phyloP scores from a whole-genome alignment of 2,113 vertebrate species.

The Anoplopoma fimbria region DNA sequence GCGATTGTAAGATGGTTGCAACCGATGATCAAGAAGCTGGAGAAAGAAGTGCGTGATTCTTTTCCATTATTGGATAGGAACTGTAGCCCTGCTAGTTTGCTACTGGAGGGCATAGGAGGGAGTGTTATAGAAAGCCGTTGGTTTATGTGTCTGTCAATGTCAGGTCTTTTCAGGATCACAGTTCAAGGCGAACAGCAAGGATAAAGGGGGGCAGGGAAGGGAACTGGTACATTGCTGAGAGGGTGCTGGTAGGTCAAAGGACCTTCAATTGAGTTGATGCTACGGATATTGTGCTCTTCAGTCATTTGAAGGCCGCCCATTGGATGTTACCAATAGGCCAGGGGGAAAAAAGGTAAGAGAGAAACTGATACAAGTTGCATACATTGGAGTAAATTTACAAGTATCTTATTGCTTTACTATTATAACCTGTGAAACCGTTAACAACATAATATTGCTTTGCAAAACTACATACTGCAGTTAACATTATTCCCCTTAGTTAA shows the following conservation, averaged over 20 bases:
- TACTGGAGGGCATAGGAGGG: slow-evolving; percentile 55
- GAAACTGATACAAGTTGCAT: not conserved
- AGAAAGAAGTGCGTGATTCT: slow-evolving; percentile 44
- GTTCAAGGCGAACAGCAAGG: slow-evolving; percentile 68
- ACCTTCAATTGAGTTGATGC: slow-evolving; percentile 56
- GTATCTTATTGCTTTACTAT: not conserved
- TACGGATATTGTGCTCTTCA: slow-evolving; percentile 58
- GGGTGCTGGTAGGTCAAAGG: slow-evolving; percentile 68
- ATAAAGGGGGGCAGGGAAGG: slow-evolving; percentile 48
- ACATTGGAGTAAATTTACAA: not conserved
- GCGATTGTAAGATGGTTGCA: slow-evolving; percentile 50
- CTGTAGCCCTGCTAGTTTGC: slow-evolving; percentile 42
- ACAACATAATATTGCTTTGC: not conserved
- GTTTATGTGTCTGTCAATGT: slow-evolving; percentile 80
- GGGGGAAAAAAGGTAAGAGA: not conserved
- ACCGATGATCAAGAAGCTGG: slow-evolving; percentile 53
- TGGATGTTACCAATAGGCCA: slow-evolving; percentile 40
- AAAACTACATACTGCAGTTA: not conserved
- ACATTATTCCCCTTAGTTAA: not conserved
- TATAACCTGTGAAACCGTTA: not conserved
- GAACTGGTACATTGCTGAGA: slow-evolving; percentile 62
- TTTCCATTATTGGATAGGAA: slow-evolving; percentile 57
- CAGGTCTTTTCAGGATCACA: slow-evolving; percentile 75
- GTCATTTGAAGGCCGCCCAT: slow-evolving; percentile 31
- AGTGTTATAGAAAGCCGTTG: slow-evolving; percentile 57